Percentiles rank a stretch among this genome's conserved stretches.
These are phyloP conservation scores for Phortica okadai DNA, from an alignment of 2,888 invertebrate species.

Conservation along the genomic window DNA sequence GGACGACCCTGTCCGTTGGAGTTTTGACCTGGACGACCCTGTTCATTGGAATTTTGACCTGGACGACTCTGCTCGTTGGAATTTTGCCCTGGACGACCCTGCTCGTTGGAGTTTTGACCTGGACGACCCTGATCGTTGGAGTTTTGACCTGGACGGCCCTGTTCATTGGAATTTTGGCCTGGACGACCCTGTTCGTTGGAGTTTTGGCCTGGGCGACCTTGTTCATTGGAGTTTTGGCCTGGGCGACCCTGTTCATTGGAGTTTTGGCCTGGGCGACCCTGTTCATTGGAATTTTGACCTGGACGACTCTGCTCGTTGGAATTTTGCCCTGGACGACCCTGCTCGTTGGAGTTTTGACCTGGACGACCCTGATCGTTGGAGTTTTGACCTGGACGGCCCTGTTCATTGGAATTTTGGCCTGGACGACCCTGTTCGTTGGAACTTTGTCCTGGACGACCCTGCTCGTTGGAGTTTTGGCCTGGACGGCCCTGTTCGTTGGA, in stretches of 20 bases:
- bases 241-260: too few species aligned
- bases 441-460: background rate
- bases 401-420: background rate
- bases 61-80: background rate
- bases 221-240: background rate
- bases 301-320: background rate
- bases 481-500: background rate
- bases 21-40: background rate
- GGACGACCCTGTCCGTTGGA: background rate
- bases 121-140: background rate
- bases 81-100: background rate
- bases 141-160: background rate
- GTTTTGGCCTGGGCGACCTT: background rate
- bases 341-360: background rate
- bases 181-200: background rate
- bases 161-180: background rate
- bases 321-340: background rate
- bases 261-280: too few species aligned
- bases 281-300: background rate
- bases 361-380: background rate
- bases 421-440: background rate
- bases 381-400: too few species aligned
- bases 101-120: background rate
- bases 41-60: background rate
- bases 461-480: background rate